A percentile compares a stretch with the other conserved stretches of the same genome.
Evolutionary conservation across 2,797 vertebrate species (phyloP).

Genomic region (Pagetopsis macropterus): DNA sequence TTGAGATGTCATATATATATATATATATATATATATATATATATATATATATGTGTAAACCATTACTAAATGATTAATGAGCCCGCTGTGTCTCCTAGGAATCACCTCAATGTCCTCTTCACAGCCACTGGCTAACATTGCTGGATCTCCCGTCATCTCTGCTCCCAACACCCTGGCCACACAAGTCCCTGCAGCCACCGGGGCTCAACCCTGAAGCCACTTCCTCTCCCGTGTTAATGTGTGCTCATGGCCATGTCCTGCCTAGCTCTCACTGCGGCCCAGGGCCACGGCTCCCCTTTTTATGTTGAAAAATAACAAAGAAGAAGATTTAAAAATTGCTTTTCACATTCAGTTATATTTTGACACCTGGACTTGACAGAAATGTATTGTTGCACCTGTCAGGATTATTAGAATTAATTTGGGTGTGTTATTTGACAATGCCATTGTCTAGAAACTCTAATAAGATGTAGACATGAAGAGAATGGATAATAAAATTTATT

Average conservation of each 20-base stretch:
- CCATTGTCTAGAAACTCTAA: slow-evolving; percentile 86
- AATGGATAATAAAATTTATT: slow-evolving; percentile 92
- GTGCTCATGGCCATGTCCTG: slow-evolving; percentile 75
- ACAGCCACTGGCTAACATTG: slow-evolving; percentile 88
- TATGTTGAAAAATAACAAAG: slow-evolving; percentile 84
- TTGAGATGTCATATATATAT: not conserved
- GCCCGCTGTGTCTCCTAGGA: slow-evolving; percentile 70
- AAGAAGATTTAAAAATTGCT: slow-evolving; percentile 78
- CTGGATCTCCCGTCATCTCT: slow-evolving; percentile 89
- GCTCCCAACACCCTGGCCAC: slow-evolving; percentile 87
- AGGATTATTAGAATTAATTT: slow-evolving; percentile 82
- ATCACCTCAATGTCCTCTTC: slow-evolving; percentile 88
- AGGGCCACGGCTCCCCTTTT: slow-evolving; percentile 79
- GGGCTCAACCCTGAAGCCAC: slow-evolving; percentile 87
- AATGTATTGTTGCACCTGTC: slow-evolving; percentile 81
- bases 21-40: too few relatives aligned
- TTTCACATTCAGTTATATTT: slow-evolving; percentile 83
- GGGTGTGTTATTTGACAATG: slow-evolving; percentile 83
- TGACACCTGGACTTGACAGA: slow-evolving; percentile 82
- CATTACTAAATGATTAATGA: slow-evolving; percentile 4
- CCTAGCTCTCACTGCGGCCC: slow-evolving; percentile 74
- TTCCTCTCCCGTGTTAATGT: slow-evolving; percentile 73
- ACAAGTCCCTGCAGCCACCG: slow-evolving; percentile 86
- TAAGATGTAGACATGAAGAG: slow-evolving; percentile 87
- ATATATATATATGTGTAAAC: not conserved